Evolutionary conservation across 1,140 invertebrate genomes (phyloP).

Genomic region (Dreissena polymorpha): DNA sequence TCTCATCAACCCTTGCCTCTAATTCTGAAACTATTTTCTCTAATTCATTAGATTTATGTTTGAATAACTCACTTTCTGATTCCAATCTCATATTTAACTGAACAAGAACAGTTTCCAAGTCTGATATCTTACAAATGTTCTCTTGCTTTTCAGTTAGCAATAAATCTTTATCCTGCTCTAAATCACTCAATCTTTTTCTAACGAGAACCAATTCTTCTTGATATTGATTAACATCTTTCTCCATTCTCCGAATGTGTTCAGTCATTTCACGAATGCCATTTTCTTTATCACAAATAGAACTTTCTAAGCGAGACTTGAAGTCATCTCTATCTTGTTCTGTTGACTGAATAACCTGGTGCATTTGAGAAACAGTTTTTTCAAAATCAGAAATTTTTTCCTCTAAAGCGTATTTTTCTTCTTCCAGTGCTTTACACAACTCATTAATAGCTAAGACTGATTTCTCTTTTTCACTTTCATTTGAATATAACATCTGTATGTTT

Average conservation of each 20-base stretch:
- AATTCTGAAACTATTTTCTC: no score
- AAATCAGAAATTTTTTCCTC: conserved; percentile 7
- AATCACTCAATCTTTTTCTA: no score
- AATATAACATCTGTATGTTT: not conserved
- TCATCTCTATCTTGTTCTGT: conserved; percentile 1
- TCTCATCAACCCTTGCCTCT: not conserved
- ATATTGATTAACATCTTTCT: not conserved
- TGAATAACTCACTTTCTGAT: not conserved
- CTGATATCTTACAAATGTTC: not conserved
- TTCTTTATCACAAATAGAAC: not conserved
- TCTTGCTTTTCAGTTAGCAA: not conserved
- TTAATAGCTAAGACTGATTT: not conserved
- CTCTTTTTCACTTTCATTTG: not conserved
- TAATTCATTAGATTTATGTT: not conserved
- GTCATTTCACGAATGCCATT: not conserved
- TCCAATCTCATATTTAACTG: not conserved
- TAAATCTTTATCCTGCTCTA: no score
- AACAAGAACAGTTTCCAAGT: not conserved
- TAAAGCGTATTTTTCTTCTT: not conserved
- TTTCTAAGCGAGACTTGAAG: not conserved
- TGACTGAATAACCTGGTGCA: not conserved
- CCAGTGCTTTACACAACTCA: not conserved
- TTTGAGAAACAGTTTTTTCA: not conserved
- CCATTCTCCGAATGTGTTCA: not conserved
- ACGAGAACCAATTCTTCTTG: not conserved